A percentile compares a stretch with the other conserved stretches of the same genome.
Conservation (phyloP, 2,113 vertebrate species). For the Scomber scombrus region DNA sequence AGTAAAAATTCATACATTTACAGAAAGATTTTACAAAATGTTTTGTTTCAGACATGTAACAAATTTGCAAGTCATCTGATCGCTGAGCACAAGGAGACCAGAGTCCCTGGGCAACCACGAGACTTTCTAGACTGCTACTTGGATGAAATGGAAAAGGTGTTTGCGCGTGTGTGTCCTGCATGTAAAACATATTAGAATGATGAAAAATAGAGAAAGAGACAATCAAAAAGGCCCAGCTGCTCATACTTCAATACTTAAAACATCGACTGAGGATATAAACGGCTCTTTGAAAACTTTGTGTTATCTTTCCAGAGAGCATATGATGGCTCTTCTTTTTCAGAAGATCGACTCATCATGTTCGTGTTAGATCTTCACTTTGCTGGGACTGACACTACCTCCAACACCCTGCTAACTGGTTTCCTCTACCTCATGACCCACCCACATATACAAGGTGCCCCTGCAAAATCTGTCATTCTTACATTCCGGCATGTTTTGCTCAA, state of each 20-base stretch:
- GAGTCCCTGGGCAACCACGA: constrained; percentile 62
- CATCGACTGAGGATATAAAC: too few species aligned
- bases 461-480: too few species aligned
- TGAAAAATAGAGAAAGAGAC: too few species aligned
- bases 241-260: too few species aligned
- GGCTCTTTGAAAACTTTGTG: not conserved
- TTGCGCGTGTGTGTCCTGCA: not conserved
- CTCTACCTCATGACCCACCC: constrained; percentile 66
- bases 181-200: too few species aligned
- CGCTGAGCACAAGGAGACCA: constrained; percentile 62
- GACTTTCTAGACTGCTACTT: constrained; percentile 76
- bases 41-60: constrained; percentile 25
- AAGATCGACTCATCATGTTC: constrained; percentile 40
- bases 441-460: constrained; percentile 66
- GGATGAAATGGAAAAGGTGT: constrained; percentile 70
- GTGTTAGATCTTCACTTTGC: constrained; percentile 73
- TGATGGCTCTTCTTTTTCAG: constrained; percentile 47
- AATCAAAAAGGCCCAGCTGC: too few species aligned
- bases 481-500: not conserved
- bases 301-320: constrained; percentile 29
- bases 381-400: constrained; percentile 80
- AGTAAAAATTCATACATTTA: too few species aligned
- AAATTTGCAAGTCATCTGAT: not conserved
- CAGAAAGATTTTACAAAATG: too few species aligned
- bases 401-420: constrained; percentile 75